Conservation (phyloP, 2,113 vertebrate species). For the Microtus montanus region DNA sequence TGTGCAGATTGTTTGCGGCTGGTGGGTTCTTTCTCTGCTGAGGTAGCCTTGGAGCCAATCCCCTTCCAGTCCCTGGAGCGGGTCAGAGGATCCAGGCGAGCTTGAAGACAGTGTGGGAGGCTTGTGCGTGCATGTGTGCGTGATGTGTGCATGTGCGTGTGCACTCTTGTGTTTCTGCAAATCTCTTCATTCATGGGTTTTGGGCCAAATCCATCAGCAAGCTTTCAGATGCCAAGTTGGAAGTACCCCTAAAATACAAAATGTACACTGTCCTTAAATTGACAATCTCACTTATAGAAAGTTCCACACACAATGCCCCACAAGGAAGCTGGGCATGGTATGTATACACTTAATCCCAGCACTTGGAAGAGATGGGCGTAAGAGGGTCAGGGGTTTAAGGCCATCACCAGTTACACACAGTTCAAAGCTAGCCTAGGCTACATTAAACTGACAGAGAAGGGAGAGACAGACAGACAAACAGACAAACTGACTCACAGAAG, state of each 20-base stretch:
- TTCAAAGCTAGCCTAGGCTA: background rate
- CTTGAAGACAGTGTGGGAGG: background rate
- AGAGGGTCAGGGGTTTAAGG: background rate
- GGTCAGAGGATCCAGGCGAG: background rate
- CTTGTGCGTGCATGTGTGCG: too few species aligned
- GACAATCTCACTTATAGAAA: background rate
- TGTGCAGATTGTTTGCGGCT: conserved; percentile 39
- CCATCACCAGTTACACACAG: background rate
- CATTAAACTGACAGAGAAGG: background rate
- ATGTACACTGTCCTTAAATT: background rate
- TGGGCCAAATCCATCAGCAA: background rate
- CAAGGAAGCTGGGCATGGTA: background rate
- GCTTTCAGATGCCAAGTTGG: background rate
- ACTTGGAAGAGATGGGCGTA: background rate
- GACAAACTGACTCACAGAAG: background rate
- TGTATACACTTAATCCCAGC: background rate
- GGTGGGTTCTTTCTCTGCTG: background rate
- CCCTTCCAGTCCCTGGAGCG: background rate
- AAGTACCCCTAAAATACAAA: background rate
- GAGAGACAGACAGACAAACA: background rate
- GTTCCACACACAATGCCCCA: background rate
- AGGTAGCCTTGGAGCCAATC: background rate
- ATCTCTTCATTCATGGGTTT: background rate
- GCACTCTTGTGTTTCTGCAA: background rate
- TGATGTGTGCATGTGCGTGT: background rate